A percentile compares a stretch with the other conserved stretches of the same genome.
These are phyloP conservation scores for Achatina immaculata DNA, from an alignment of 1,140 invertebrate genomes.

Conservation along the genomic window DNA sequence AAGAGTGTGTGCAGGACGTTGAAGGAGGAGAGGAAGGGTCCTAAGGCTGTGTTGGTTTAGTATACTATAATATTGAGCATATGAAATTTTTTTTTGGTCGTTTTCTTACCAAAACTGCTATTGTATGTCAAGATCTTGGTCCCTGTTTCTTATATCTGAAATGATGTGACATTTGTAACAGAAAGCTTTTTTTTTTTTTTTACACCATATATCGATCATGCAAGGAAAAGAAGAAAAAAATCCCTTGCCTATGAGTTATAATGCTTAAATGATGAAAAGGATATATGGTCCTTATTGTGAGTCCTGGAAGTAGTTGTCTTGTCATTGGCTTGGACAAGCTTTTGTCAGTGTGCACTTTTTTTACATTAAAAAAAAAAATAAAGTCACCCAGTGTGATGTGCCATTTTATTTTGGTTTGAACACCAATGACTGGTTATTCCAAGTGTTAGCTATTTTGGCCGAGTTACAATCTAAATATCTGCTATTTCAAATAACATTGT, in stretches of 20 bases:
- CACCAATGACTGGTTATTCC: too few species aligned
- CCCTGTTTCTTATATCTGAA: slow-evolving; percentile 14
- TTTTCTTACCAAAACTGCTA: slow-evolving; percentile 50
- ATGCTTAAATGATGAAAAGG: neutral
- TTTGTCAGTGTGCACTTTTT: too few species aligned
- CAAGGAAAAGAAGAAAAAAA: neutral
- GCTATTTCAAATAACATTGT: too few species aligned
- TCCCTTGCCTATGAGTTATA: neutral
- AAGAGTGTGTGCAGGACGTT: slow-evolving; percentile 88
- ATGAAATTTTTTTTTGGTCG: slow-evolving; percentile 39
- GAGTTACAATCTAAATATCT: too few species aligned
- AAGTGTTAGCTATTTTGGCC: too few species aligned
- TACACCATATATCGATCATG: neutral
- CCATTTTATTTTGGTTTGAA: too few species aligned
- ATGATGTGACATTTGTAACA: neutral
- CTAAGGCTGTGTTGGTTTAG: slow-evolving; percentile 52
- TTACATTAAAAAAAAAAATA: too few species aligned
- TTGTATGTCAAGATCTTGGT: slow-evolving; percentile 47
- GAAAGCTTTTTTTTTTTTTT: neutral
- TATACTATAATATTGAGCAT: slow-evolving; percentile 26
- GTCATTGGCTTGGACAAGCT: neutral
- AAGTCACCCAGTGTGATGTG: too few species aligned
- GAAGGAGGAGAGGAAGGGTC: slow-evolving; percentile 84
- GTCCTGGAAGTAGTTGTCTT: slow-evolving; percentile 2
- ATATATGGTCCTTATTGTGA: neutral